Conservation (phyloP, 2,888 invertebrate species). For the Pammene aurita region DNA sequence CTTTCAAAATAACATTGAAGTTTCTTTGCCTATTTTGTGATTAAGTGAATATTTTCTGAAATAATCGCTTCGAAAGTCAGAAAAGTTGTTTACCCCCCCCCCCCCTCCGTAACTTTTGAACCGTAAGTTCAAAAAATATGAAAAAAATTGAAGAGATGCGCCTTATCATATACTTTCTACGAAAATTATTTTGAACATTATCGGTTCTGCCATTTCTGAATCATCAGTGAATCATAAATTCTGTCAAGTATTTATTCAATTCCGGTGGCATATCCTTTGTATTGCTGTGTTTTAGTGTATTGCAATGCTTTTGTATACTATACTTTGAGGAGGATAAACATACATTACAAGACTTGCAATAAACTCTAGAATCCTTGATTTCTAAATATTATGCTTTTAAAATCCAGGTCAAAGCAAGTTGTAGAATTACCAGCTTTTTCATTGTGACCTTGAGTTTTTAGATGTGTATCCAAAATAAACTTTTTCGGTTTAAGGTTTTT, state of each 20-base stretch:
- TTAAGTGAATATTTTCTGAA: too few species aligned
- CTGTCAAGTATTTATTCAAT: neutral
- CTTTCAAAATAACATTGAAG: too few species aligned
- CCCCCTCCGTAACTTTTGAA: too few species aligned
- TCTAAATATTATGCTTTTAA: neutral
- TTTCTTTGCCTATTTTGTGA: too few species aligned
- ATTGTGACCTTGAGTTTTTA: slow-evolving; percentile 2
- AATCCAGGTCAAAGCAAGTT: neutral
- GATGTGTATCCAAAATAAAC: slow-evolving; percentile 1
- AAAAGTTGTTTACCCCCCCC: too few species aligned
- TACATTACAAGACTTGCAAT: slow-evolving; percentile 3
- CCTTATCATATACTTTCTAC: too few species aligned
- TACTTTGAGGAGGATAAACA: neutral
- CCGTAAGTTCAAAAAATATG: too few species aligned
- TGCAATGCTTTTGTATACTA: slow-evolving; percentile 1
- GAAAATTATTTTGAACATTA: too few species aligned
- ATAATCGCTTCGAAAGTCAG: too few species aligned
- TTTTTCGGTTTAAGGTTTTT: slow-evolving; percentile 5
- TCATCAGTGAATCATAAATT: neutral
- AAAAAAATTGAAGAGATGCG: too few species aligned
- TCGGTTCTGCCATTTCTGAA: too few species aligned
- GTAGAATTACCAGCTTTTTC: slow-evolving; percentile 1
- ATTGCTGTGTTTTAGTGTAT: neutral
- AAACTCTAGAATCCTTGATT: neutral
- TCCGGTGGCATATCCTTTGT: neutral